A percentile compares a stretch with the other conserved stretches of the same genome.
Conservation (phyloP, 92 coral and sea anemone species). For the Zoanthus gigantus region DNA sequence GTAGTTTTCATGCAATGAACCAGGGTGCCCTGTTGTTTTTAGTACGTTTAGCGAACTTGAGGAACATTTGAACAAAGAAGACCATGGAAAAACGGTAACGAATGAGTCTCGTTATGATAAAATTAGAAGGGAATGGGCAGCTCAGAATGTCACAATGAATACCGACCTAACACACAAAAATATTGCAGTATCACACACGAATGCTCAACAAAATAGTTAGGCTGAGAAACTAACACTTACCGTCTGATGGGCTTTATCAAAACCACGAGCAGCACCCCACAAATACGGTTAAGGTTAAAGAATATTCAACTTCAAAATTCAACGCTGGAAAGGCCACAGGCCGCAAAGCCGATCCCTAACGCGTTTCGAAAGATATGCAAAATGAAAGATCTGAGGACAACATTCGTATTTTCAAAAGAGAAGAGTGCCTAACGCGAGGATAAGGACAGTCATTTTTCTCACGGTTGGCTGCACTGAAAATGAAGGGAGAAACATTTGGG, state of each 20-base stretch:
- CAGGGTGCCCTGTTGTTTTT: conserved; percentile 33
- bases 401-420: conserved; percentile 32
- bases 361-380: conserved; percentile 46
- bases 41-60: conserved; percentile 49
- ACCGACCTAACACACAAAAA: conserved; percentile 6
- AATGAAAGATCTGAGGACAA: conserved; percentile 42
- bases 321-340: conserved; percentile 53
- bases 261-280: conserved; percentile 46
- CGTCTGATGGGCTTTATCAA: conserved; percentile 48
- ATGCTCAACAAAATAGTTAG: too few species aligned
- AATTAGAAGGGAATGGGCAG: conserved; percentile 62
- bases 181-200: too few species aligned
- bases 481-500: conserved; percentile 8
- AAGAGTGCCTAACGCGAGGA: conserved; percentile 43
- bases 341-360: conserved; percentile 43
- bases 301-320: conserved; percentile 44
- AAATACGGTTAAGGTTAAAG: conserved; percentile 44
- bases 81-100: conserved; percentile 20
- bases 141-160: conserved; percentile 46
- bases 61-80: conserved; percentile 50
- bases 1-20: not conserved
- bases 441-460: conserved; percentile 49
- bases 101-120: conserved; percentile 55
- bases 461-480: conserved; percentile 35
- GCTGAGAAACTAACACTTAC: too few species aligned